Evolutionary conservation across 1,140 invertebrate genomes (phyloP), one percentile per base, ranked within the genome.

Genomic region (Aphidius ervi): DNA sequence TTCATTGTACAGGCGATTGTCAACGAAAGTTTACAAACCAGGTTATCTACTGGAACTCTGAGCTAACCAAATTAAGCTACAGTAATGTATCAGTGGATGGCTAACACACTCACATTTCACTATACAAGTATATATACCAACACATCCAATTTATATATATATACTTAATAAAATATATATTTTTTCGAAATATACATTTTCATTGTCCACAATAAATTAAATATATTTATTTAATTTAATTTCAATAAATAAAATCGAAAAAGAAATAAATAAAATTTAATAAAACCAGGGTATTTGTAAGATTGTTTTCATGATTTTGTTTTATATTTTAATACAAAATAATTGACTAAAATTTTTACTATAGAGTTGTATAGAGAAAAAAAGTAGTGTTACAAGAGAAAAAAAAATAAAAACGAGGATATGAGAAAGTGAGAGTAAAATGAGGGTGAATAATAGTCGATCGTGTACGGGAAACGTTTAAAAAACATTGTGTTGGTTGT

Each of bases 51-150:
- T 45, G 52, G 68, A 70, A 72, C 67, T 71, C 66, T 59, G 58
- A 45, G 64, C 63, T 74, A 72, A 71, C 63, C 63, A 65, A 73
- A 74, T 74, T 73, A 74, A 63, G 65, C 56, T 65, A 63, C 65
- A 70, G 67, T 74, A 74, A 74, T 74, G 71, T 71, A 73, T 73
- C 66, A 66, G 58, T 59, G 57, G 52, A 46, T 46, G 16, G 16
- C 16, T 16, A 16, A 16, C 16, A 16, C 16, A 16, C 16, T 16
- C 16, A 16, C 16, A 16, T 16, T 16, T 16, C 1, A 16, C 4
- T 31, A 31, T 4, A 31, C 23, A 31, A 49, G n/a, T 47, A 16
- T 16, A 16, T 16, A 16, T 16, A 16, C 16, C 16, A 1, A 16
- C 16, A 46, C 23, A 47, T 16, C 2, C 3, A 46, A 9, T 46